These are phyloP conservation scores for Triplophysa rosa DNA, from an alignment of 2,113 vertebrate genomes.

Conservation along the genomic window DNA sequence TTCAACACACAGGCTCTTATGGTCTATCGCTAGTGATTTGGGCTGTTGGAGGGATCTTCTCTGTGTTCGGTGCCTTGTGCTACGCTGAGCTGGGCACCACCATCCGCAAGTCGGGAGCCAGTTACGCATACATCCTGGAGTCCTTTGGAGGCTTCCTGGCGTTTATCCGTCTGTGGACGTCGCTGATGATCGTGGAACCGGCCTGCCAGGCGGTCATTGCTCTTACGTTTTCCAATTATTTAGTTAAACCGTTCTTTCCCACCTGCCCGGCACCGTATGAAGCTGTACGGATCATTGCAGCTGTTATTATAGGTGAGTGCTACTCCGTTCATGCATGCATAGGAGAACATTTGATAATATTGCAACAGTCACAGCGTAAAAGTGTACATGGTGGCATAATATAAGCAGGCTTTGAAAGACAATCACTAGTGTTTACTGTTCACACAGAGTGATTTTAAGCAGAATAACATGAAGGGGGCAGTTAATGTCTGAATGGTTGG, in stretches of 20 bases:
- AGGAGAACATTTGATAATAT: not conserved
- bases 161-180: constrained; percentile 80
- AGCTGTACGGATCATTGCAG: constrained; percentile 77
- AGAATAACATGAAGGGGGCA: not conserved
- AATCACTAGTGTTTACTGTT: constrained; percentile 6
- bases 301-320: constrained; percentile 74
- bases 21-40: constrained; percentile 79
- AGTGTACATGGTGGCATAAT: not conserved
- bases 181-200: constrained; percentile 79
- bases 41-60: constrained; percentile 78
- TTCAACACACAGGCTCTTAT: constrained; percentile 74
- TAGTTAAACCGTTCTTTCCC: constrained; percentile 79
- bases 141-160: constrained; percentile 78
- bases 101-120: constrained; percentile 80
- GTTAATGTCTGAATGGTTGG: not conserved
- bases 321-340: not conserved
- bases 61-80: constrained; percentile 79
- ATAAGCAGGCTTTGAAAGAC: not conserved
- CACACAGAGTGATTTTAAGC: not conserved
- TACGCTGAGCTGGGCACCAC: constrained; percentile 83
- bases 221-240: constrained; percentile 79
- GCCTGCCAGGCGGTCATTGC: constrained; percentile 81
- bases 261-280: constrained; percentile 68
- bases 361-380: not conserved
- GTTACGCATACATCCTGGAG: constrained; percentile 80